phyloP scores from a whole-genome alignment of 1,140 invertebrate genomes.

The Lordiphosa stackelbergi region DNA sequence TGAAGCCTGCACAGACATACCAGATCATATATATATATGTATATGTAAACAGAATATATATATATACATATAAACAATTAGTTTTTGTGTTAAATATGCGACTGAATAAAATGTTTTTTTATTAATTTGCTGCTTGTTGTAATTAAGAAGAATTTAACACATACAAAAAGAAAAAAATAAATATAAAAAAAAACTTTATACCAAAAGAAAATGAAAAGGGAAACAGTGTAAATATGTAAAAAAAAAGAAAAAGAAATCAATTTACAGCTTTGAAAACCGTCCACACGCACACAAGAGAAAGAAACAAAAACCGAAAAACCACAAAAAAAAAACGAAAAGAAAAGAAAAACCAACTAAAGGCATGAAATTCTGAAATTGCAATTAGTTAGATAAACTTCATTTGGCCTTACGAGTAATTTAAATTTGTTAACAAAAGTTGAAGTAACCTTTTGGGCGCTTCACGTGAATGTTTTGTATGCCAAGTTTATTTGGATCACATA shows the following conservation, averaged over 20 bases:
- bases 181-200: slow-evolving; percentile 54
- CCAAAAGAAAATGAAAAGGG: slow-evolving; percentile 32
- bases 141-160: slow-evolving; percentile 60
- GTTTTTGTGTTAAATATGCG: slow-evolving; percentile 61
- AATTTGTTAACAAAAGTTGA: slow-evolving; percentile 38
- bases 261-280: slow-evolving; percentile 77
- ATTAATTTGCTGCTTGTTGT: slow-evolving; percentile 73
- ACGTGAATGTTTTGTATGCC: slow-evolving; percentile 18
- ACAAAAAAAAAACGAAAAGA: slow-evolving; percentile 9
- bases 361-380: slow-evolving; percentile 11
- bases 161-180: slow-evolving; percentile 17
- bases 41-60: slow-evolving; percentile 40
- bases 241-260: slow-evolving; percentile 41
- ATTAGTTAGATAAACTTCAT: slow-evolving; percentile 26
- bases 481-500: neutral
- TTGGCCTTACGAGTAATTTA: slow-evolving; percentile 40
- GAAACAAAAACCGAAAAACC: slow-evolving; percentile 27
- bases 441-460: slow-evolving; percentile 15
- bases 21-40: slow-evolving; percentile 20
- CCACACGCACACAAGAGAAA: slow-evolving; percentile 74
- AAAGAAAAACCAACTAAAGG: slow-evolving; percentile 18
- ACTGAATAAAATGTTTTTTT: slow-evolving; percentile 68
- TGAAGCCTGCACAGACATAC: slow-evolving; percentile 3
- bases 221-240: slow-evolving; percentile 71
- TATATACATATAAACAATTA: slow-evolving; percentile 31